Conservation (phyloP, 2,888 invertebrate genomes). For the Lasioglossum villosulum region DNA sequence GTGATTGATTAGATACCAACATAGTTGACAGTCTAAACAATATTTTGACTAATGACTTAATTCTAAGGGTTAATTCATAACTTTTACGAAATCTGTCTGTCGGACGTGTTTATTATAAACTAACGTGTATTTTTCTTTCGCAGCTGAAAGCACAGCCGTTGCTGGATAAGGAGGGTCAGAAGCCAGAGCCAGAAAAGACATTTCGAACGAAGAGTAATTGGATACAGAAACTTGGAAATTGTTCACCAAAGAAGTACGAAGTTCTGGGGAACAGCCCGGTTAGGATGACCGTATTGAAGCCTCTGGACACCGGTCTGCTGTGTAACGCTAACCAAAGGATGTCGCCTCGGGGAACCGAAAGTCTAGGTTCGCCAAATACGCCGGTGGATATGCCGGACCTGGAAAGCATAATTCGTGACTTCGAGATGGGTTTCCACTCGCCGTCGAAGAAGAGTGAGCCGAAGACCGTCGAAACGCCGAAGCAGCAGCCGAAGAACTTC, state of each 20-base stretch:
- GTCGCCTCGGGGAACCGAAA: not conserved
- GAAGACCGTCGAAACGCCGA: not conserved
- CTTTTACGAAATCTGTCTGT: not conserved
- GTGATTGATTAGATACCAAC: no score
- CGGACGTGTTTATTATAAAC: not conserved
- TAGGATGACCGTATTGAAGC: conserved; percentile 9
- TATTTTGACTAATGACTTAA: no score
- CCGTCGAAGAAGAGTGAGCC: conserved; percentile 53
- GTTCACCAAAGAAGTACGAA: conserved; percentile 51
- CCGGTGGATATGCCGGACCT: conserved; percentile 60
- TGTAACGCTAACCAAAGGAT: not conserved
- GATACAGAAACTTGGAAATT: conserved; percentile 59
- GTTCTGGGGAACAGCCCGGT: conserved; percentile 4
- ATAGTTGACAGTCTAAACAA: no score
- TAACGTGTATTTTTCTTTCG: not conserved
- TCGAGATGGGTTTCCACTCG: conserved; percentile 71
- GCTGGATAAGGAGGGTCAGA: not conserved
- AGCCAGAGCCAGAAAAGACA: no score
- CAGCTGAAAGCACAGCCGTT: conserved; percentile 4
- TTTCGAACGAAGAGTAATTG: conserved; percentile 42
- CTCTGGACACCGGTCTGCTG: conserved; percentile 11
- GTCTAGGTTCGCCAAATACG: not conserved
- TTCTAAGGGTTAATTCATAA: no score
- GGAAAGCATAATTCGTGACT: conserved; percentile 72
- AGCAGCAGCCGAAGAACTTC: conserved; percentile 65